A percentile compares a stretch with the other conserved stretches of the same genome.
These are phyloP conservation scores for Eupeodes luniger DNA, from an alignment of 2,888 invertebrate species.

Conservation along the genomic window DNA sequence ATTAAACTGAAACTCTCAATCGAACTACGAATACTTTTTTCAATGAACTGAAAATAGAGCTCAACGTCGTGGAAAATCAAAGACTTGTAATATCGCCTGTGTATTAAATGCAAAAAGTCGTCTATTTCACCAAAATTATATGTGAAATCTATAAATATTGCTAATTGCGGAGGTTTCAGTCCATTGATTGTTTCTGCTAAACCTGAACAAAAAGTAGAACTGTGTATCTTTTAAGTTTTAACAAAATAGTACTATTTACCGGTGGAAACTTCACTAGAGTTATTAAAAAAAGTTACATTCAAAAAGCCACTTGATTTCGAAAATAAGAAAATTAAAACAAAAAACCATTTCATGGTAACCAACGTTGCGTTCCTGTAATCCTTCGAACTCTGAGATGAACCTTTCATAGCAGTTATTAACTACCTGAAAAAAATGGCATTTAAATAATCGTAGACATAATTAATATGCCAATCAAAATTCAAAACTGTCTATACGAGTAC, in stretches of 20 bases:
- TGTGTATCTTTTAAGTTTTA: not conserved
- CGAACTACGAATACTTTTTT: slow-evolving; percentile 80
- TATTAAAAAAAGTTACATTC: slow-evolving; percentile 22
- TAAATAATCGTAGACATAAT: slow-evolving; percentile 39
- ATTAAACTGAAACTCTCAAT: slow-evolving; percentile 83
- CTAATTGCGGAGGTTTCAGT: slow-evolving; percentile 80
- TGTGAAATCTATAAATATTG: slow-evolving; percentile 78
- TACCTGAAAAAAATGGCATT: slow-evolving; percentile 25
- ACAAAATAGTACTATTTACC: slow-evolving; percentile 21
- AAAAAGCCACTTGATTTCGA: slow-evolving; percentile 4
- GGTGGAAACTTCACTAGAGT: slow-evolving; percentile 42
- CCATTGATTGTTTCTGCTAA: slow-evolving; percentile 82
- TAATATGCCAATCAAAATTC: slow-evolving; percentile 55
- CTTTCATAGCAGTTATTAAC: not conserved
- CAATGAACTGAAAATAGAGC: slow-evolving; percentile 81
- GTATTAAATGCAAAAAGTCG: slow-evolving; percentile 81
- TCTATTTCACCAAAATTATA: slow-evolving; percentile 79
- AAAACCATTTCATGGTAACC: slow-evolving; percentile 32
- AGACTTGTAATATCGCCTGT: slow-evolving; percentile 80
- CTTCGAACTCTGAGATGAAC: not conserved
- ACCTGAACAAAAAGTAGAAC: slow-evolving; percentile 76
- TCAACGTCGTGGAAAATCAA: slow-evolving; percentile 81
- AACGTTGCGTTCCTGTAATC: not conserved
- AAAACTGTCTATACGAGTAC: slow-evolving; percentile 37
- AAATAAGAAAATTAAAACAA: slow-evolving; percentile 19